Percentiles rank a stretch among this genome's conserved stretches.
phyloP scores from a whole-genome alignment of 2,888 invertebrate genomes.

The Agonopterix arenella region DNA sequence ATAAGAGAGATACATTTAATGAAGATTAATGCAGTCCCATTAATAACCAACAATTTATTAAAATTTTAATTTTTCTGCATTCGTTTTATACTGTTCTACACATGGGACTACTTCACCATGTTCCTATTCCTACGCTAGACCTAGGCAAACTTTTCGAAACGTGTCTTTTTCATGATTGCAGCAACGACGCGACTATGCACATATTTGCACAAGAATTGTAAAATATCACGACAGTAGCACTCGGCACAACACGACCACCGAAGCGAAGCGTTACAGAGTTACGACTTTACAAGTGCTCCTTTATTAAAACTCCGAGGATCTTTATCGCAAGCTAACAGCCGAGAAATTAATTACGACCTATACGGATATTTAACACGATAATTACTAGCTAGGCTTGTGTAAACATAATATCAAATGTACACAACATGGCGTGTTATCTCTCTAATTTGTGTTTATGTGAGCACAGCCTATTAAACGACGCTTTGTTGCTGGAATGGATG shows the following conservation, averaged over 20 bases:
- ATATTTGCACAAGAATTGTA: too few species aligned
- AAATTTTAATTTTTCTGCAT: too few species aligned
- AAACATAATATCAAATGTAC: constrained; percentile 21
- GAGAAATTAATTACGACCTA: constrained; percentile 48
- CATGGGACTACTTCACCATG: too few species aligned
- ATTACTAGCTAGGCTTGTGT: constrained; percentile 36
- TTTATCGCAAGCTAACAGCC: constrained; percentile 36
- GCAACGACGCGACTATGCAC: too few species aligned
- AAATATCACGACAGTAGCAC: neutral
- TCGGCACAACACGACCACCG: neutral
- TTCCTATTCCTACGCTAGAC: too few species aligned
- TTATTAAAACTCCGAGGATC: constrained; percentile 40
- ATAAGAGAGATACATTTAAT: too few species aligned
- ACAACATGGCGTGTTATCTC: constrained; percentile 1
- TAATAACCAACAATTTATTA: too few species aligned
- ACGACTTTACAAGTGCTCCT: constrained; percentile 12
- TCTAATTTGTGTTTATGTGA: constrained; percentile 1
- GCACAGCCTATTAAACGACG: neutral
- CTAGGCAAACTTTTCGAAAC: too few species aligned
- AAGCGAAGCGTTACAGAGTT: neutral
- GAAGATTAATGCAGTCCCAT: too few species aligned
- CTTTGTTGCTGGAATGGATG: neutral
- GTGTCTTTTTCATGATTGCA: too few species aligned
- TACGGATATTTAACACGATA: constrained; percentile 40
- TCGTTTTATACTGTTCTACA: too few species aligned